A percentile compares a stretch with the other conserved stretches of the same genome.
Conservation (phyloP, 2,113 vertebrate genomes). For the Cinclus cinclus region DNA sequence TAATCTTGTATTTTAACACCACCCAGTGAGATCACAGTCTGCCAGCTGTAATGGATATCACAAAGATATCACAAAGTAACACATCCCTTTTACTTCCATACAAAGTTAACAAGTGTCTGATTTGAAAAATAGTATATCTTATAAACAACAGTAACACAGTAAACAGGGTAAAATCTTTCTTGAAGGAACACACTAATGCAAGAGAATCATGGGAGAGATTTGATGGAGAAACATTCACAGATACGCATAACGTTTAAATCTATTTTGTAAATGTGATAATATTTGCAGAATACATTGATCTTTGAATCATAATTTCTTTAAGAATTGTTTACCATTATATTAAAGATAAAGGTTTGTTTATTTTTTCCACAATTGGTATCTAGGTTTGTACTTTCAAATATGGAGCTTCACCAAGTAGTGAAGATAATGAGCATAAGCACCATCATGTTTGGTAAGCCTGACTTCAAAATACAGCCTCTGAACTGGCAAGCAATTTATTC, state of each 20-base stretch:
- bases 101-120: not conserved
- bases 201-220: not conserved
- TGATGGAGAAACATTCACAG: not conserved
- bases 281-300: not conserved
- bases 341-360: not conserved
- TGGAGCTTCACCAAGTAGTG: not conserved
- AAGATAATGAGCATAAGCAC: slow-evolving; percentile 48
- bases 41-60: not conserved
- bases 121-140: not conserved
- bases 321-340: not conserved
- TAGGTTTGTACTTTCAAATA: not conserved
- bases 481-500: slow-evolving; percentile 75
- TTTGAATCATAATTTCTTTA: not conserved
- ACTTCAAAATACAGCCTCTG: slow-evolving; percentile 71
- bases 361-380: not conserved
- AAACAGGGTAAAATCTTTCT: not conserved
- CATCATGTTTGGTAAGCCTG: slow-evolving; percentile 35
- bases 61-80: not conserved
- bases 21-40: not conserved
- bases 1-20: not conserved
- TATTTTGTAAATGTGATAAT: not conserved
- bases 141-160: not conserved
- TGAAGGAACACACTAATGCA: not conserved
- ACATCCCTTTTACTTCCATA: not conserved
- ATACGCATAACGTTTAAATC: not conserved